These are phyloP conservation scores for Hyppa rectilinea DNA, from an alignment of 2,888 invertebrate species.

Conservation along the genomic window DNA sequence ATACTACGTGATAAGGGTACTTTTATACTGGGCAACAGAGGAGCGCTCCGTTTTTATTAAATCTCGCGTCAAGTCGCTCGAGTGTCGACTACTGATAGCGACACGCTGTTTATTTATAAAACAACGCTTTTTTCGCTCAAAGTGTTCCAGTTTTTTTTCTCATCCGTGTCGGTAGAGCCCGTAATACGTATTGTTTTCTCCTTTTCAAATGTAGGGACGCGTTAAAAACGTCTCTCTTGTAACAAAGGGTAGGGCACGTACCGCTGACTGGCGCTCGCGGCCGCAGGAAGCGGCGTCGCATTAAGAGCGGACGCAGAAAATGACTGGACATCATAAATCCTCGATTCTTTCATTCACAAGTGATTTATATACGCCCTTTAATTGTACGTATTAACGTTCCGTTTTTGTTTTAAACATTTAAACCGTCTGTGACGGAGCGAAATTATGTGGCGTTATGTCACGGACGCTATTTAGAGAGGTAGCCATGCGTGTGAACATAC, in stretches of 20 bases:
- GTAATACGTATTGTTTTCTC: slow-evolving; percentile 78
- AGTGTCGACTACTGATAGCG: slow-evolving; percentile 89
- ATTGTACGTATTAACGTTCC: slow-evolving; percentile 65
- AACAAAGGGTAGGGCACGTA: slow-evolving; percentile 71
- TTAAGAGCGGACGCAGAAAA: slow-evolving; percentile 70
- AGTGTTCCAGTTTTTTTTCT: slow-evolving; percentile 80
- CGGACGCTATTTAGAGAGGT: slow-evolving; percentile 22
- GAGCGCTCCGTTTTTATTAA: slow-evolving; percentile 84
- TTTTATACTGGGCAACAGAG: slow-evolving; percentile 80
- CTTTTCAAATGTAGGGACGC: slow-evolving; percentile 78
- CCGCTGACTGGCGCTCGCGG: slow-evolving; percentile 68
- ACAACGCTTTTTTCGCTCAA: slow-evolving; percentile 86
- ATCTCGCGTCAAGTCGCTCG: slow-evolving; percentile 85
- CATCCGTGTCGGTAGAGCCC: slow-evolving; percentile 69
- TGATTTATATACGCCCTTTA: slow-evolving; percentile 70
- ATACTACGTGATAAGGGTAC: slow-evolving; percentile 88
- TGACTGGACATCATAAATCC: slow-evolving; percentile 73
- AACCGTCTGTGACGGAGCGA: slow-evolving; percentile 55
- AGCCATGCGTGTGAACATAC: slow-evolving; percentile 22
- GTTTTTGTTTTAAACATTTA: slow-evolving; percentile 61
- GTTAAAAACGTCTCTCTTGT: slow-evolving; percentile 77
- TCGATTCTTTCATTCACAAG: slow-evolving; percentile 70
- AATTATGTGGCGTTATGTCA: slow-evolving; percentile 43
- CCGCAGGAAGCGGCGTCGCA: slow-evolving; percentile 71
- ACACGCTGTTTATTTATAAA: slow-evolving; percentile 88